These are phyloP conservation scores for Chloroceryle aenea DNA, from an alignment of 2,113 vertebrate species.

Conservation along the genomic window DNA sequence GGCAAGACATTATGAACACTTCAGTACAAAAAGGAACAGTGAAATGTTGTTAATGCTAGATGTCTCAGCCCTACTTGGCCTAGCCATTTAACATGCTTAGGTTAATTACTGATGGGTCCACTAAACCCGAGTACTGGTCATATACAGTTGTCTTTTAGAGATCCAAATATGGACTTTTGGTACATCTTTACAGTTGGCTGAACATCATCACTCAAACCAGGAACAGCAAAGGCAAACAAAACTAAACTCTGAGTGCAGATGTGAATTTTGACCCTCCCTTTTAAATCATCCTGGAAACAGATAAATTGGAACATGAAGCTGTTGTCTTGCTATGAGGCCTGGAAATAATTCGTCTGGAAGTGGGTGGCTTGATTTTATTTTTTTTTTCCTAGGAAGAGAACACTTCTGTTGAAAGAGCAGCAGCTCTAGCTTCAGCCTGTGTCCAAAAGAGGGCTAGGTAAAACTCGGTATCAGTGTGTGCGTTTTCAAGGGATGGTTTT, in stretches of 20 bases:
- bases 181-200: background rate
- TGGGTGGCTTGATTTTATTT: background rate
- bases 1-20: background rate
- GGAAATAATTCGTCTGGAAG: slow-evolving; percentile 54
- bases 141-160: background rate
- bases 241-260: background rate
- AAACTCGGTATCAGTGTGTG: background rate
- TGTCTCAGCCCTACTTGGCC: background rate
- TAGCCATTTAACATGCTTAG: background rate
- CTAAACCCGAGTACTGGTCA: background rate
- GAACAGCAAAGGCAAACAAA: background rate
- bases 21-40: background rate
- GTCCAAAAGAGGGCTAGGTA: slow-evolving; percentile 4
- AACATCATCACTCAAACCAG: background rate
- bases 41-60: background rate
- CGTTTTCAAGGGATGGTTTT: background rate
- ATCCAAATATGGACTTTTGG: background rate
- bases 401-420: slow-evolving; percentile 3
- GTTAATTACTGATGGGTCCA: background rate
- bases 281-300: background rate
- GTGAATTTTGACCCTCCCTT: background rate
- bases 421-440: background rate
- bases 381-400: background rate
- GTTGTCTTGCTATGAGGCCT: slow-evolving; percentile 40
- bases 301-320: background rate